A percentile compares a stretch with the other conserved stretches of the same genome.
phyloP scores from a whole-genome alignment of 2,888 invertebrate genomes.

The Dryomyza anilis region DNA sequence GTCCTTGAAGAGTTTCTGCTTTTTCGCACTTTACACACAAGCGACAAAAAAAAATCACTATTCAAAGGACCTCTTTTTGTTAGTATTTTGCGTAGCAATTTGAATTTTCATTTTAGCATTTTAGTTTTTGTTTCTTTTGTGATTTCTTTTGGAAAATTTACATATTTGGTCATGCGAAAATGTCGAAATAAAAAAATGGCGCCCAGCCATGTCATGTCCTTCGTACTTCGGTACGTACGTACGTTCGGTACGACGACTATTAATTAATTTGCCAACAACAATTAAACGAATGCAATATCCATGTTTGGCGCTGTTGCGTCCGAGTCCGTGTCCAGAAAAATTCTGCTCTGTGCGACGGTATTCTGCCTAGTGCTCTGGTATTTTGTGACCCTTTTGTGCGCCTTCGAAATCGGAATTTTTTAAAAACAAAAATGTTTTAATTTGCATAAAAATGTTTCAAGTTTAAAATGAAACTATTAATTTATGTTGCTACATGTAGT shows the following conservation, averaged over 20 bases:
- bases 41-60: too few relatives aligned
- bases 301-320: conserved; percentile 45
- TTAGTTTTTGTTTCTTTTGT: too few relatives aligned
- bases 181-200: conserved; percentile 16
- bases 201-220: conserved; percentile 14
- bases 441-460: conserved; percentile 43
- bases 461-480: not conserved
- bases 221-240: not conserved
- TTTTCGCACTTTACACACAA: not conserved
- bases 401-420: not conserved
- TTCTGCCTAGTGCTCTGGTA: conserved; percentile 33
- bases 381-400: not conserved
- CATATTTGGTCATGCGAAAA: conserved; percentile 52
- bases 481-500: conserved; percentile 32
- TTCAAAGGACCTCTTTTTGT: not conserved
- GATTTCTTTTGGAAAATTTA: too few relatives aligned
- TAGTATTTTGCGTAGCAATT: not conserved
- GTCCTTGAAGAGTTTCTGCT: not conserved
- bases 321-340: conserved; percentile 43
- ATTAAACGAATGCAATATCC: conserved; percentile 56
- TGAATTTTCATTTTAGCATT: not conserved
- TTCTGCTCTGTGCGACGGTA: conserved; percentile 34
- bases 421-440: conserved; percentile 15
- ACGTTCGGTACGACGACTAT: not conserved
- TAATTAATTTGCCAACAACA: conserved; percentile 30